Evolutionary conservation across 2,797 vertebrate species (phyloP).

Genomic region (Ctenosaura bakeri): DNA sequence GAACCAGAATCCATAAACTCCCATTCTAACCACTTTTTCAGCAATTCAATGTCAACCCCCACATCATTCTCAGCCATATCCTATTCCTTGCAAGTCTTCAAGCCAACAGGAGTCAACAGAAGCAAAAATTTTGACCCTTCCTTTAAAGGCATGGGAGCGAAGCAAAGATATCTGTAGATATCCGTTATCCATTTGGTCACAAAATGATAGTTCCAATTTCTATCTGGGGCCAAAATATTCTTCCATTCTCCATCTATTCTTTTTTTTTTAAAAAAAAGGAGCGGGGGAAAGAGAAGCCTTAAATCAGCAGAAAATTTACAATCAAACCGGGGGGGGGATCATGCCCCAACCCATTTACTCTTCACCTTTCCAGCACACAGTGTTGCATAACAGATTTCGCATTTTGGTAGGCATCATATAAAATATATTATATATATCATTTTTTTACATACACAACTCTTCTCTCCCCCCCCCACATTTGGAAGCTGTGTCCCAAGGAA

Average conservation of each 20-base stretch:
- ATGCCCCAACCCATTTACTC: background rate
- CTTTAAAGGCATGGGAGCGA: rapidly evolving
- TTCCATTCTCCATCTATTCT: background rate
- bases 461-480: slow-evolving; percentile 35
- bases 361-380: slow-evolving; percentile 38
- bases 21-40: background rate
- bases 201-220: background rate
- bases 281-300: background rate
- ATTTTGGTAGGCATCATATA: background rate
- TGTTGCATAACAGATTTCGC: slow-evolving; percentile 42
- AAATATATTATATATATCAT: slow-evolving; percentile 39
- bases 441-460: slow-evolving; percentile 61
- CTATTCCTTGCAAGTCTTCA: background rate
- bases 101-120: background rate
- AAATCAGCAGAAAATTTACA: slow-evolving; percentile 23
- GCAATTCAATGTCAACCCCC: background rate
- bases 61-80: too few species aligned
- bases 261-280: too few species aligned
- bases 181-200: background rate
- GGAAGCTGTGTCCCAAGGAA: slow-evolving; percentile 41
- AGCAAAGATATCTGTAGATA: background rate
- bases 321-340: slow-evolving; percentile 24
- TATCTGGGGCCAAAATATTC: too few species aligned
- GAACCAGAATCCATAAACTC: slow-evolving; percentile 2
- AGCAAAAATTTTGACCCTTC: background rate